Conservation (phyloP, 2,797 vertebrate genomes). For the Enteromius treurensis region DNA sequence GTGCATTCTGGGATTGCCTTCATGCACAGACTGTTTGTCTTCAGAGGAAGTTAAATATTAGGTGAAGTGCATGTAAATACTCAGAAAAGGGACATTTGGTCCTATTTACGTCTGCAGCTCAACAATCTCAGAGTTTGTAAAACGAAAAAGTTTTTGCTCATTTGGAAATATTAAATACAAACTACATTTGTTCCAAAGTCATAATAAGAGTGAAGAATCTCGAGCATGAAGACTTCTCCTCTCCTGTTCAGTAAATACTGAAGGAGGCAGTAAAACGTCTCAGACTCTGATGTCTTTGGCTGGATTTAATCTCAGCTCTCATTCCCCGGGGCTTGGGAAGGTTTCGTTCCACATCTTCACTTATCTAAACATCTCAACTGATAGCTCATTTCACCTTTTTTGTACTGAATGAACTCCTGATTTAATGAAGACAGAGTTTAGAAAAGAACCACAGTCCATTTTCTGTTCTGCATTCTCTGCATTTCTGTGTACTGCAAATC, state of each 20-base stretch:
- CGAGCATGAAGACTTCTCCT: neutral
- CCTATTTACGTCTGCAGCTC: slow-evolving; percentile 8
- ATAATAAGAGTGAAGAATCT: slow-evolving; percentile 8
- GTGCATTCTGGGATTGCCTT: slow-evolving; percentile 4
- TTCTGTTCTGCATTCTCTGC: slow-evolving; percentile 30
- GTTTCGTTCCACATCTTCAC: neutral
- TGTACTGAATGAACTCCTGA: slow-evolving; percentile 29
- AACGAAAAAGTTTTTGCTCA: neutral
- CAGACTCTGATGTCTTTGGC: neutral
- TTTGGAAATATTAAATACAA: neutral
- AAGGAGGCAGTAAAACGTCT: slow-evolving; percentile 9
- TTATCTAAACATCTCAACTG: neutral
- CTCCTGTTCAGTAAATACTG: neutral
- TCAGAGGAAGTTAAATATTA: slow-evolving; percentile 1
- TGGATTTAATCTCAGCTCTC: neutral
- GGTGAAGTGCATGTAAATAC: neutral
- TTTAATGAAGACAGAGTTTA: slow-evolving; percentile 29
- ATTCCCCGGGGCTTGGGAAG: neutral
- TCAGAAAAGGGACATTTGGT: slow-evolving; percentile 8
- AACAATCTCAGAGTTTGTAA: slow-evolving; percentile 11
- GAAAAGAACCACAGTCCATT: slow-evolving; percentile 41
- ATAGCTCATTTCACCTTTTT: slow-evolving; percentile 26
- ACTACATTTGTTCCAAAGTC: slow-evolving; percentile 3
- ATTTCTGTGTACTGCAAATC: slow-evolving; percentile 53
- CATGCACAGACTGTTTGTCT: neutral